These are phyloP conservation scores for Lysandra bellargus DNA, from an alignment of 2,888 invertebrate genomes.

Conservation along the genomic window DNA sequence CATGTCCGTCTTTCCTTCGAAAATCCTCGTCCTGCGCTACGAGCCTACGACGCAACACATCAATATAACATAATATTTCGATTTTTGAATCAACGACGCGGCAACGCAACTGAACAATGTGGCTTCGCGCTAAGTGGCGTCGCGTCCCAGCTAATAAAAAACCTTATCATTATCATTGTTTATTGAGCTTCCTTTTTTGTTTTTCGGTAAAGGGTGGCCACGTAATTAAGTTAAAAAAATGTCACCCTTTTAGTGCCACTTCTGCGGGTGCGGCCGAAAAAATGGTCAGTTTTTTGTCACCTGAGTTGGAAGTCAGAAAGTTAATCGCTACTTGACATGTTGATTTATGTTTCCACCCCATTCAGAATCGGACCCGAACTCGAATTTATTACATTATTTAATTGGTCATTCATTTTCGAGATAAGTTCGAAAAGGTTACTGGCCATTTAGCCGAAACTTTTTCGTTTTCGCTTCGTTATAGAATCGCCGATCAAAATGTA, in stretches of 20 bases:
- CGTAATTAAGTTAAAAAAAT: conserved; percentile 79
- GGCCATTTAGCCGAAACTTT: too few species aligned
- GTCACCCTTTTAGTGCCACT: conserved; percentile 70
- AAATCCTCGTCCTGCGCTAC: neutral
- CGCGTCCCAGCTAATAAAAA: conserved; percentile 52
- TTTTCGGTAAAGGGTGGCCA: conserved; percentile 64
- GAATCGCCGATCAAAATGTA: too few species aligned
- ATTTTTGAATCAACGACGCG: neutral
- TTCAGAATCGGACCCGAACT: conserved; percentile 55
- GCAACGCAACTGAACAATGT: neutral
- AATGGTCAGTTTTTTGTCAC: conserved; percentile 75
- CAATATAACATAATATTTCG: neutral
- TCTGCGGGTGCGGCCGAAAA: conserved; percentile 65
- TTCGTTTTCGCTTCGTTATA: too few species aligned
- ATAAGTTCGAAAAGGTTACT: conserved; percentile 66
- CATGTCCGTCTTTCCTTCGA: neutral
- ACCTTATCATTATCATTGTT: conserved; percentile 65
- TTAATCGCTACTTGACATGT: conserved; percentile 78
- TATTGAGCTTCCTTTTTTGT: conserved; percentile 50
- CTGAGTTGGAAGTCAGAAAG: conserved; percentile 78
- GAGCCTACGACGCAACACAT: too few species aligned
- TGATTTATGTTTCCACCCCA: conserved; percentile 78
- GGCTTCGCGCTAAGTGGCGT: conserved; percentile 48
- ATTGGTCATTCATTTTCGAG: conserved; percentile 78
- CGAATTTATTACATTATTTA: conserved; percentile 78